Evolutionary conservation across 2,888 invertebrate genomes (phyloP).

Genomic region (Ephialtes manifestator): DNA sequence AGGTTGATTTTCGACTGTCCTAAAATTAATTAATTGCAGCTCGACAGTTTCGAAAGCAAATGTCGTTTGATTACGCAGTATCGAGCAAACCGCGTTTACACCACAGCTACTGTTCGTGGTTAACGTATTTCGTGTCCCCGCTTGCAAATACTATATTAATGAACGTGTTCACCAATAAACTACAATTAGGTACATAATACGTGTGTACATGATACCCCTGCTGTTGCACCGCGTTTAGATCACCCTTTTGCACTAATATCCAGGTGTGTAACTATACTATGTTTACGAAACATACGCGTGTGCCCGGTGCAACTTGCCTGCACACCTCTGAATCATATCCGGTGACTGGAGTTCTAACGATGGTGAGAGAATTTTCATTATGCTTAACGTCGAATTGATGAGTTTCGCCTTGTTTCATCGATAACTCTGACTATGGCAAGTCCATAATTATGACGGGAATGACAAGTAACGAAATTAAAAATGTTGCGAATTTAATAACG

Average conservation of each 20-base stretch:
- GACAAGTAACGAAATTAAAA: no score
- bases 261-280: constrained; percentile 29
- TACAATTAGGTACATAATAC: constrained; percentile 53
- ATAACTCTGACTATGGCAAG: neutral
- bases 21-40: constrained; percentile 6
- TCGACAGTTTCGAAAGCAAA: constrained; percentile 8
- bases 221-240: constrained; percentile 48
- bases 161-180: constrained; percentile 62
- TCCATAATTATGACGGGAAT: no score
- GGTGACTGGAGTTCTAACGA: neutral
- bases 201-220: neutral
- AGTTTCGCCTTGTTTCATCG: neutral
- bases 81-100: constrained; percentile 21
- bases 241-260: constrained; percentile 31
- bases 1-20: neutral
- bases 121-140: constrained; percentile 26
- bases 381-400: neutral
- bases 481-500: no score
- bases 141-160: constrained; percentile 48
- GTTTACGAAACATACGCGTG: constrained; percentile 25
- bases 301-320: neutral
- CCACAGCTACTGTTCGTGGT: constrained; percentile 28
- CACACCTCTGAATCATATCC: constrained; percentile 20
- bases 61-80: constrained; percentile 31
- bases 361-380: constrained; percentile 6